Evolutionary conservation across 92 coral and sea anemone genomes (phyloP), one percentile per base, ranked within the genome.

Genomic region (Epizoanthus stellaris): DNA sequence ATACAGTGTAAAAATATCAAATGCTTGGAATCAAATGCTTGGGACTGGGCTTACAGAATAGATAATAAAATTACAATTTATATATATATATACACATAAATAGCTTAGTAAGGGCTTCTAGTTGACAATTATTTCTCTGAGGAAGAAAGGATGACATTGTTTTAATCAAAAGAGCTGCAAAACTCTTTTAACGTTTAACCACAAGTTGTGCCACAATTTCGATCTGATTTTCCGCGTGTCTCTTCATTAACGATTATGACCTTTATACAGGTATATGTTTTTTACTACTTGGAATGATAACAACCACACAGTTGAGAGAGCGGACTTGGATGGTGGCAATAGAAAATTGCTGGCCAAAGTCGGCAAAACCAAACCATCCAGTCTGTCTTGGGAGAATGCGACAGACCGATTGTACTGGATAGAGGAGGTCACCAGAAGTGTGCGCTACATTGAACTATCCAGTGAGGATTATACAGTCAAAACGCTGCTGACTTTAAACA

Each of bases 291-390:
- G 83, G 83, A 17, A 16, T 12, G 66, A 63, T 20, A 11, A 11
- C 16, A 61, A 23, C 67, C 70, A 79, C 34, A 63, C 72, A 19
- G 70, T 89, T 6, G 92, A 85, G 38, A 73, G 92, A 64, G 83
- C 89, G 16, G 92, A 89, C 40, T 77, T 89, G 92, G 92, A 89
- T 73, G 92, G 92, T 10, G 65, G 82, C 43, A 89, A 89, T 36
- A 64, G 83, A 63, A 16, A n/a, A 23, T 9, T 63, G 58, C 54
- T 79, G 60, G 83, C 83, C 34, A 43, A 1, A 3, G 47, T 79
- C 4, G 83, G 72, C 21, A 1, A 0, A 13, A 63, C 67, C 16
- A 73, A 72, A 6, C 93, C 93, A 15, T 72, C 83, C 19, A 86
- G 87, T 13, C 87, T 90, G 40, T 68, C 81, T 4, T 60, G 86